Conservation (phyloP, 2,797 vertebrate species). For the Dendrocincla tyrannina region DNA sequence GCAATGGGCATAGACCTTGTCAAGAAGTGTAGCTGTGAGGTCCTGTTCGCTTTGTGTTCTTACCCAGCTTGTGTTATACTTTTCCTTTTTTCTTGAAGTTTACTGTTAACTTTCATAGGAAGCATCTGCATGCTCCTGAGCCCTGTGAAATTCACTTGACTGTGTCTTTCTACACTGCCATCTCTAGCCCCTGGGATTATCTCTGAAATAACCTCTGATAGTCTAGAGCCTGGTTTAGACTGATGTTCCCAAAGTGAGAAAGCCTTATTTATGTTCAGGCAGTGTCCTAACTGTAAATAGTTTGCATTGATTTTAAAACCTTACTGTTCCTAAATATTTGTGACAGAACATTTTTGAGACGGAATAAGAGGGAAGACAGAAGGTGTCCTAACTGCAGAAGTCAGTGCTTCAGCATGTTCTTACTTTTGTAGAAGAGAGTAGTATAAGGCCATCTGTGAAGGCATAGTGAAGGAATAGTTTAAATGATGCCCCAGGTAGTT, state of each 20-base stretch:
- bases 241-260: background rate
- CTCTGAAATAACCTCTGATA: background rate
- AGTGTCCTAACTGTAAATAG: background rate
- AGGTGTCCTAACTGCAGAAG: background rate
- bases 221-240: background rate
- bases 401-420: background rate
- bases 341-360: background rate
- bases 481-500: background rate
- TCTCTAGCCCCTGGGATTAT: background rate
- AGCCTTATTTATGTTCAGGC: background rate
- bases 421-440: background rate
- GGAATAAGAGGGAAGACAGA: background rate
- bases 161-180: background rate
- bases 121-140: background rate
- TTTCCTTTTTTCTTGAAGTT: background rate
- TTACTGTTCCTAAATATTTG: background rate
- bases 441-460: background rate
- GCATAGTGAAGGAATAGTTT: background rate
- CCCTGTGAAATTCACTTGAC: background rate
- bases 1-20: fast-evolving
- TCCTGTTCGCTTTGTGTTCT: background rate
- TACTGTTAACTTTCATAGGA: background rate
- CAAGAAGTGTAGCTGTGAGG: background rate
- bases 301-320: background rate
- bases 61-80: fast-evolving